These are phyloP conservation scores for Percopsis transmontana DNA, from an alignment of 2,113 vertebrate species.

Conservation along the genomic window DNA sequence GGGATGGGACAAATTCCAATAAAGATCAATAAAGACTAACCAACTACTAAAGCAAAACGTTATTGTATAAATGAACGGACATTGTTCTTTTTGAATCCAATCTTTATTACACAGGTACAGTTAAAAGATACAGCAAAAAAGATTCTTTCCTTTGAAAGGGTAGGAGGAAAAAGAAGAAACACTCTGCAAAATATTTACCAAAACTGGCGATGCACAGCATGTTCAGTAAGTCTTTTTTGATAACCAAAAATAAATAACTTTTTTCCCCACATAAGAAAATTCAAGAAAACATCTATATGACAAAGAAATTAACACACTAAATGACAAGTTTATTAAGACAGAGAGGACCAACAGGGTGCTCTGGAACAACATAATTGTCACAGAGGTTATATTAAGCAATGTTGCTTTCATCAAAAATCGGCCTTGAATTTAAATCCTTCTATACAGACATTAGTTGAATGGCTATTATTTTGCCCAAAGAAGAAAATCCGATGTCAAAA, in stretches of 20 bases:
- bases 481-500: background rate
- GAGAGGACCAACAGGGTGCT: constrained; percentile 27
- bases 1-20: no score
- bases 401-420: constrained; percentile 25
- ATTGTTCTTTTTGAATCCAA: constrained; percentile 59
- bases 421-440: constrained; percentile 2
- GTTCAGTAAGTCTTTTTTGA: constrained; percentile 72
- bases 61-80: constrained; percentile 10
- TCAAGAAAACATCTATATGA: constrained; percentile 60
- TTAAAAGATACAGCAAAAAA: constrained; percentile 70
- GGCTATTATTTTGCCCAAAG: constrained; percentile 9
- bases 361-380: constrained; percentile 20
- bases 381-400: constrained; percentile 25
- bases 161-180: constrained; percentile 51
- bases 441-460: constrained; percentile 12
- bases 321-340: constrained; percentile 51
- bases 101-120: constrained; percentile 79
- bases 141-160: constrained; percentile 58
- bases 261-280: constrained; percentile 65
- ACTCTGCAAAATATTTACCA: constrained; percentile 80
- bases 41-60: no score
- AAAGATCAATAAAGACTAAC: background rate
- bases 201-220: constrained; percentile 82
- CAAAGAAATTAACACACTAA: constrained; percentile 47
- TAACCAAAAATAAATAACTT: constrained; percentile 83